Base-by-base conservation (phyloP, 2,113 vertebrate genomes). In the Neoarius graeffei region DNA sequence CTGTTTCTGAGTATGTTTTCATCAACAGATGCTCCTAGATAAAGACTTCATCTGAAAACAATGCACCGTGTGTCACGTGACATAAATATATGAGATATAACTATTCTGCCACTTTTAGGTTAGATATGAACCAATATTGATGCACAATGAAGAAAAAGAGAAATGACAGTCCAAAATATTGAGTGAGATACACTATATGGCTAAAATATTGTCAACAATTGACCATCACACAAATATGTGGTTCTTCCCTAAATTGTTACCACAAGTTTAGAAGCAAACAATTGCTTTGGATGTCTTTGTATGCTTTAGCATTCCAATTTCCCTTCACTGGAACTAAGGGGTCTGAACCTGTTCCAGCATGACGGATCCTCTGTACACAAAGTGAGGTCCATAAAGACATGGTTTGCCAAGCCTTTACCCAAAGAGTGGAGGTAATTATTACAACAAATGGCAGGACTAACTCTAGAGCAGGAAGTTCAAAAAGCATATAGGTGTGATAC, bases 41-140 rank as follows among this genome's bases (percentile, higher is more conserved):
- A 30, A 57, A 4, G 50, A 9, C 77, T 57, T 76, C 73, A 60
- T 60, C 60, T 79, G 27, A 86, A 86, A 74, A 88, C 42, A 66
- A 27, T 57, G 52, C 50, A 25, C 64, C 42, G 69, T 88, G 25
- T 81, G 4, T 13, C 56, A 81, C 42, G 77, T 81, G 56, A 42
- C 48, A 76, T 54, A 9, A 59, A 15, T 25, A 7, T 5, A 20
- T 62, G 59, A 69, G 8, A 17, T 30, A 7, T 30, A 30, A 67
- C 20, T 48, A 48, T 42, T 1, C 6, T 66, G 27, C 10, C 30
- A 42, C 59, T 25, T 14, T 50, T 20, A 7, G 14, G 7, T 67
- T 54, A 67, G 27, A 27, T 67, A 69, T 15, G 48, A 69, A 77
- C 42, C 11, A 54, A 23, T 66, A 67, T 27, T 83, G 20, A 52